These are phyloP conservation scores for Macrosteles quadrilineatus DNA, from an alignment of 1,140 invertebrate species.

Conservation along the genomic window DNA sequence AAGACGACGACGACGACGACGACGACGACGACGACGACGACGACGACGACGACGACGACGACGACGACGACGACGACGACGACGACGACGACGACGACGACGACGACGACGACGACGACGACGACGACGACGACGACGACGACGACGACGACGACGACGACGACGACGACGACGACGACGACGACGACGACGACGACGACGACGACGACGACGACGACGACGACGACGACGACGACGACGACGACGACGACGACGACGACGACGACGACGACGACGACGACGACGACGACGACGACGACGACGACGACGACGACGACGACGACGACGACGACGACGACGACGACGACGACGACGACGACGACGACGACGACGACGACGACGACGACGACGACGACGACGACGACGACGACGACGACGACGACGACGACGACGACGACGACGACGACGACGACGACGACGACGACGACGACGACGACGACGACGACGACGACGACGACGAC, in stretches of 20 bases:
- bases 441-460: too few relatives aligned
- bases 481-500: too few relatives aligned
- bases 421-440: too few relatives aligned
- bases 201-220: conserved; percentile 11
- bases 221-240: conserved; percentile 9
- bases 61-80: conserved; percentile 9
- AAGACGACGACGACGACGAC: too few relatives aligned
- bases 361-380: too few relatives aligned
- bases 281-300: background rate
- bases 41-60: conserved; percentile 1
- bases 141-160: conserved; percentile 13
- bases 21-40: background rate
- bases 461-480: too few relatives aligned
- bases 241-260: background rate
- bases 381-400: too few relatives aligned
- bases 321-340: too few relatives aligned
- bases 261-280: background rate
- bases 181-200: conserved; percentile 12
- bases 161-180: conserved; percentile 4
- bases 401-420: too few relatives aligned
- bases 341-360: too few relatives aligned
- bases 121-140: background rate
- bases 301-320: background rate
- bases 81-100: background rate
- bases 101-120: conserved; percentile 1